These are phyloP conservation scores for Mya arenaria DNA, from an alignment of 1,140 invertebrate genomes.

Conservation along the genomic window DNA sequence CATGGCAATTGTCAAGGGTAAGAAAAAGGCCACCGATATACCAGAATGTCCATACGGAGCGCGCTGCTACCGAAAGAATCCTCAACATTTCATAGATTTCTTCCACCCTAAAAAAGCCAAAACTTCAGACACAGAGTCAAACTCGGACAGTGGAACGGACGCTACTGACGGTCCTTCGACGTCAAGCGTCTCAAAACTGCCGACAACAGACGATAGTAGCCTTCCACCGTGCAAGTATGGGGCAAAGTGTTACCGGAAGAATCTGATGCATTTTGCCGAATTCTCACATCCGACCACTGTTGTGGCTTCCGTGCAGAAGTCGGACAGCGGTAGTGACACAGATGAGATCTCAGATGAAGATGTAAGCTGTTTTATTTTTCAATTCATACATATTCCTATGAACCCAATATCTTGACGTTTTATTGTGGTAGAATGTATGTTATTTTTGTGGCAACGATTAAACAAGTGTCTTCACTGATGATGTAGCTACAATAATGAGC, in stretches of 20 bases:
- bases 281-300: constrained; percentile 64
- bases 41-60: constrained; percentile 65
- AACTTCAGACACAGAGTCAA: not conserved
- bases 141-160: not conserved
- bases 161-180: constrained; percentile 16
- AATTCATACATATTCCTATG: no score
- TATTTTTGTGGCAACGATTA: no score
- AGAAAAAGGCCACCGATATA: constrained; percentile 45
- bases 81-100: constrained; percentile 61
- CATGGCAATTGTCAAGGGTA: constrained; percentile 50
- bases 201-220: constrained; percentile 9
- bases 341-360: constrained; percentile 59
- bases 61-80: constrained; percentile 65
- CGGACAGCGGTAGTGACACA: constrained; percentile 47
- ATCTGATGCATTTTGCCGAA: constrained; percentile 70
- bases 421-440: no score
- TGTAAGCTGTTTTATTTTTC: no score
- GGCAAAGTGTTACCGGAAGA: constrained; percentile 69
- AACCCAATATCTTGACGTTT: no score
- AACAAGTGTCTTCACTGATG: no score
- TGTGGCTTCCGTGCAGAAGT: not conserved
- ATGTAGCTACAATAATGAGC: no score
- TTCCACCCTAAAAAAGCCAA: constrained; percentile 49
- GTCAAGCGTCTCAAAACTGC: not conserved
- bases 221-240: constrained; percentile 70